Base-by-base conservation (phyloP, 2,113 vertebrate species). In the Probosciger aterrimus region DNA sequence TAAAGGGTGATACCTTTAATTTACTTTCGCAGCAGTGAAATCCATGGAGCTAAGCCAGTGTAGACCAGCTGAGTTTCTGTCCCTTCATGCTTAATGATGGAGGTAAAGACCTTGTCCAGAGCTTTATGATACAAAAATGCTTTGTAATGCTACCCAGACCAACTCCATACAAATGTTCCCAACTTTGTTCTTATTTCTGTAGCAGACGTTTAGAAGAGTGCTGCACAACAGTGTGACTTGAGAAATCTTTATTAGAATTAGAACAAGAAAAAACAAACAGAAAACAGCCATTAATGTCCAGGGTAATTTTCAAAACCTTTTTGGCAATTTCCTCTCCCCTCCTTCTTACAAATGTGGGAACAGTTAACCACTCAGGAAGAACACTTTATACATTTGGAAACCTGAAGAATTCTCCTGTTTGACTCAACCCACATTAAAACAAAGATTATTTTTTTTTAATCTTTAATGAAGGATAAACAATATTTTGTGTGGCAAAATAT, bases 361-460 rank as follows among this genome's bases (percentile, higher is more conserved):
- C 22, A 70, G 62, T 97, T 98, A 97, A 92, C 92, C 87, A 87
- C 96, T 96, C 93, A 96, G 97, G 97, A 97, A 97, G 96, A 96
- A 64, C 60, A 67, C 93, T 92, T 95, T 82, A 83, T 92, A 95
- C 95, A 92, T 95, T 92, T 97, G 96, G 97, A 97, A 97, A 96
- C 70, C 60, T 88, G 73, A 89, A 96, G 28, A 96, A 85, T 95
- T 97, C 89, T 85, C 82, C 57, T 82, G 67, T 83, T 91, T 93
- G 82, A 95, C 73, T 95, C 88, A 92, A 90, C 91, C 74, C 81
- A 89, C 90, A 88, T 95, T 95, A 96, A 97, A 97, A 75, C 89
- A 83, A 90, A 92, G 84, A 41, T 37, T 55, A 11, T 25, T 93
- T 82, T 82, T 96, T 96, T 96, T 96, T 84, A 76, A 97, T 83